Conservation (phyloP, 2,113 vertebrate genomes). For the Pseudolaguvia tuberculata region DNA sequence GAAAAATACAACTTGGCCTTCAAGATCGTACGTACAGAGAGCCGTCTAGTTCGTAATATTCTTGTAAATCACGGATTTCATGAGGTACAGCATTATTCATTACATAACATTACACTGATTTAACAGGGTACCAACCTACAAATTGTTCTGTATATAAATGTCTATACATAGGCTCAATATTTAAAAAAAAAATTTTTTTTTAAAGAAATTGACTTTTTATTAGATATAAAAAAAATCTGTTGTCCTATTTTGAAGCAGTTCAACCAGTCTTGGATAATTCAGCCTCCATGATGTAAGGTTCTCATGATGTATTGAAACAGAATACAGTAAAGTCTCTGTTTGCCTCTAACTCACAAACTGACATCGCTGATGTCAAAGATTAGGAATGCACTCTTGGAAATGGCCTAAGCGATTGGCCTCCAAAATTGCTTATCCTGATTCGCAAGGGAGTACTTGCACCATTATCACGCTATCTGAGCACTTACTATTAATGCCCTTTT, state of each 20-base stretch:
- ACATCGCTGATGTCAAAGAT: constrained; percentile 53
- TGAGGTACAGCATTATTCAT: constrained; percentile 70
- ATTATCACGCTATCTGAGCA: constrained; percentile 59
- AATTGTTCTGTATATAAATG: neutral
- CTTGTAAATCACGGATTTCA: constrained; percentile 89
- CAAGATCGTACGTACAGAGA: constrained; percentile 94
- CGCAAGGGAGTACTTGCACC: constrained; percentile 54
- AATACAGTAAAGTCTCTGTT: constrained; percentile 40
- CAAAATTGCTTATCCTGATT: constrained; percentile 57
- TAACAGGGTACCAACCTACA: neutral
- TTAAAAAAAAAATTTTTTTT: neutral
- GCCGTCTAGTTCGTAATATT: constrained; percentile 87
- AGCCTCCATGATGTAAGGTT: constrained; percentile 5
- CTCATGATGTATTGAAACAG: constrained; percentile 20
- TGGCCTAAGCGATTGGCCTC: constrained; percentile 52
- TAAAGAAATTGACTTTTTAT: neutral
- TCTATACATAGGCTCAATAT: neutral
- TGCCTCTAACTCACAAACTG: constrained; percentile 35
- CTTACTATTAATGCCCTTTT: constrained; percentile 64
- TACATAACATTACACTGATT: neutral
- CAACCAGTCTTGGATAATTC: neutral
- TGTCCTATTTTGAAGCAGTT: neutral
- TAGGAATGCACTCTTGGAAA: constrained; percentile 49
- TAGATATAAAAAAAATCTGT: neutral
- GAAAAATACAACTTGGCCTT: constrained; percentile 88